Evolutionary conservation across 2,888 invertebrate species (phyloP).

Genomic region (Rhamnusium bicolor): DNA sequence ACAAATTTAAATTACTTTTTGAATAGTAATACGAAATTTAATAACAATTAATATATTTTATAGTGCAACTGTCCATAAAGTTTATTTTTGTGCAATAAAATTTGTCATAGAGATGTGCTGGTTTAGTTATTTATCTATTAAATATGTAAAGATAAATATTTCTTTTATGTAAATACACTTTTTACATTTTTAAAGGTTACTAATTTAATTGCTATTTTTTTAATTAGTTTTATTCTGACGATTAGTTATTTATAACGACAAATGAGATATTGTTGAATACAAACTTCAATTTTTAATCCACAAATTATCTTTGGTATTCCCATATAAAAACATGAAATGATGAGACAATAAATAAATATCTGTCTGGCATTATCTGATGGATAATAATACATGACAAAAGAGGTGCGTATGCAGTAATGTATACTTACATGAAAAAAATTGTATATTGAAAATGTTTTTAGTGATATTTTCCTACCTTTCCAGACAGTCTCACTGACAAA

Average conservation of each 20-base stretch:
- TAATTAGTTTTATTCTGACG: not conserved
- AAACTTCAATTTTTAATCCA: too few relatives aligned
- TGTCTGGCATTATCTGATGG: too few relatives aligned
- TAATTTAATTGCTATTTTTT: conserved; percentile 4
- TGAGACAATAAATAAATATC: too few relatives aligned
- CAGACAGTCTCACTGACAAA: too few relatives aligned
- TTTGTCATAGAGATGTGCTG: not conserved
- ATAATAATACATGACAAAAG: too few relatives aligned
- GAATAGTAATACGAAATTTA: not conserved
- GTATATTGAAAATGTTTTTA: too few relatives aligned
- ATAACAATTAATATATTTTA: conserved; percentile 7
- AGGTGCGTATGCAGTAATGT: too few relatives aligned
- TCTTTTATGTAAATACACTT: not conserved
- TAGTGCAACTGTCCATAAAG: not conserved
- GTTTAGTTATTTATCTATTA: not conserved
- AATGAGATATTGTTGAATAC: not conserved
- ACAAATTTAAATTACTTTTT: conserved; percentile 13
- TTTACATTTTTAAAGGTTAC: conserved; percentile 17
- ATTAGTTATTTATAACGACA: not conserved
- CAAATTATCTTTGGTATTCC: too few relatives aligned
- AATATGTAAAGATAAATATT: conserved; percentile 5
- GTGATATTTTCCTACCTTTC: too few relatives aligned
- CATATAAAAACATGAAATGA: too few relatives aligned
- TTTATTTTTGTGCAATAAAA: not conserved
- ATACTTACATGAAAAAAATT: too few relatives aligned